These are phyloP conservation scores for Colletes latitarsis DNA, from an alignment of 1,140 invertebrate genomes.

Conservation along the genomic window DNA sequence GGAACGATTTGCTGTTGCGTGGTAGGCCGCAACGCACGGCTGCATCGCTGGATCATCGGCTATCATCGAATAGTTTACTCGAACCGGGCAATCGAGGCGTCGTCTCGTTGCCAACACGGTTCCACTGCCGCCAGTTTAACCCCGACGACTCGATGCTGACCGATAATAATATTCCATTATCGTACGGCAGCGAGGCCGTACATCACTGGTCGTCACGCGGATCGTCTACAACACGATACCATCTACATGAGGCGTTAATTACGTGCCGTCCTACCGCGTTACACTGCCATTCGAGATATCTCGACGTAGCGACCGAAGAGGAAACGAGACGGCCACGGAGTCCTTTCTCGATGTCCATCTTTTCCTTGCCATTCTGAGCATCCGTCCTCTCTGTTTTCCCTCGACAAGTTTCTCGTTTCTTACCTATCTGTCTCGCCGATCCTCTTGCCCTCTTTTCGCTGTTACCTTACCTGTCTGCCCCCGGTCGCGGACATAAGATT, in stretches of 20 bases:
- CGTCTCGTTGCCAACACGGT: conserved; percentile 35
- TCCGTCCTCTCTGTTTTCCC: conserved; percentile 3
- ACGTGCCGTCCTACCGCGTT: conserved; percentile 80
- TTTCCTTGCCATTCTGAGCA: not conserved
- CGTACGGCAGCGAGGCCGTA: conserved; percentile 71
- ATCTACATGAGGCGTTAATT: conserved; percentile 81
- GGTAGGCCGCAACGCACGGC: conserved; percentile 38
- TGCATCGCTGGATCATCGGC: conserved; percentile 29
- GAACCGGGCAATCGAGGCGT: conserved; percentile 9
- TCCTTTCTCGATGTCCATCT: conserved; percentile 21
- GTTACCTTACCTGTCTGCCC: not conserved
- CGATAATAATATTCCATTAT: conserved; percentile 81
- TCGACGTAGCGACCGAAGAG: conserved; percentile 15
- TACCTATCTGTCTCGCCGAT: not conserved
- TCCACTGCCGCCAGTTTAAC: conserved; percentile 73
- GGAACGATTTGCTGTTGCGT: conserved; percentile 39
- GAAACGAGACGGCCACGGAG: conserved; percentile 2
- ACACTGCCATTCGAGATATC: conserved; percentile 74
- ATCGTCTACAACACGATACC: conserved; percentile 72
- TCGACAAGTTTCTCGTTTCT: conserved; percentile 8
- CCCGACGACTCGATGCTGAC: conserved; percentile 77
- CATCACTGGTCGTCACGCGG: conserved; percentile 78
- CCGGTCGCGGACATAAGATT: conserved; percentile 38
- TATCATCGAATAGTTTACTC: conserved; percentile 15
- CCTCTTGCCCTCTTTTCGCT: not conserved